These are phyloP conservation scores for Cheirogaleus medius DNA, from an alignment of 2,113 vertebrate species.

Conservation along the genomic window DNA sequence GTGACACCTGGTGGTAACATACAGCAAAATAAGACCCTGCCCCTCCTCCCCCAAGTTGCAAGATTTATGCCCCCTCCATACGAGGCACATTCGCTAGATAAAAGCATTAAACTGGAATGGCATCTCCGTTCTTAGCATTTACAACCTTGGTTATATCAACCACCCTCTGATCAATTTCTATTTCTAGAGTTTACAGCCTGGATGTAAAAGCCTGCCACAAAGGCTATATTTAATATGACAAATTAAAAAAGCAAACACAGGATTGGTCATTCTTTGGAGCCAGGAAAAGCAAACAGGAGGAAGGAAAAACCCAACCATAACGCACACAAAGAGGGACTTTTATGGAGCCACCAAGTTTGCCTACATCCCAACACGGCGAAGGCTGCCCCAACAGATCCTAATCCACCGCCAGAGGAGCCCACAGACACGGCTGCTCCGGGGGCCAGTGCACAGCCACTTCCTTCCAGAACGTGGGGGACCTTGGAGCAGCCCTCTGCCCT, in stretches of 20 bases:
- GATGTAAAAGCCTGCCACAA: constrained; percentile 76
- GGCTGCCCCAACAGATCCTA: neutral
- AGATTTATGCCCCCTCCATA: constrained; percentile 74
- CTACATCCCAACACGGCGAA: neutral
- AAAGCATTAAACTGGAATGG: constrained; percentile 78
- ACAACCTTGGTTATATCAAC: constrained; percentile 75
- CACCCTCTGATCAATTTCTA: constrained; percentile 79
- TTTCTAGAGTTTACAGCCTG: constrained; percentile 78
- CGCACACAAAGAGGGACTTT: neutral
- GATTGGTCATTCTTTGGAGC: constrained; percentile 59
- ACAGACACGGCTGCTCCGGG: neutral
- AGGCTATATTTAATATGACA: constrained; percentile 78
- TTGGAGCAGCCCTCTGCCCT: neutral
- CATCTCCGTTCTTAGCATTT: constrained; percentile 76
- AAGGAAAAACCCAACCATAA: neutral
- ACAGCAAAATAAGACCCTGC: neutral
- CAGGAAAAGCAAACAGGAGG: constrained; percentile 45
- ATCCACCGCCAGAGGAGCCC: neutral
- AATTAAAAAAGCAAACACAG: constrained; percentile 79
- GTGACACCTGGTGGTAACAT: constrained; percentile 78
- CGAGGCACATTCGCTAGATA: constrained; percentile 73
- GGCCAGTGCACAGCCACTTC: neutral
- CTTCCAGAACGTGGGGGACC: neutral
- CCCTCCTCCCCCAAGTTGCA: neutral
- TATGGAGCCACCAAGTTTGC: neutral